Base-by-base conservation (phyloP, 2,797 vertebrate species). In the Artibeus lituratus region DNA sequence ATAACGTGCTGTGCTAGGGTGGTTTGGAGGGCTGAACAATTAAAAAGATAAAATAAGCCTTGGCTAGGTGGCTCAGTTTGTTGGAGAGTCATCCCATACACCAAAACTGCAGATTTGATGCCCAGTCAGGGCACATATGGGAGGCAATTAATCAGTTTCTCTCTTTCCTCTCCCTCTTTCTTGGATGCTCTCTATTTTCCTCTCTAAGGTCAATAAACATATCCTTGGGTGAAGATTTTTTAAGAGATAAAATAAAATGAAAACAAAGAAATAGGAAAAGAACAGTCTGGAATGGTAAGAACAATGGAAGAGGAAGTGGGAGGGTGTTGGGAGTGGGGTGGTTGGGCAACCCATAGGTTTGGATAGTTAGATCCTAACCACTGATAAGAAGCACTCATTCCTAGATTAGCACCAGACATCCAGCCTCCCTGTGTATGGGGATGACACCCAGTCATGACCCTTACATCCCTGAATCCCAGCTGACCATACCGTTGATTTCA, bases 261-360 rank as follows among this genome's bases (percentile, higher is more conserved):
- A 80, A 91, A 35, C 35, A 0, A 85, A 90, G 44, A 65, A 24
- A 21, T 9, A 15, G n/a, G 53, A 70, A 53, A 55, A 47, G 69
- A 44, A 12, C 8, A 4, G 19, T 5, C 53, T 49, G 72, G 47
- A 47, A 53, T 22, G 14, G 1, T 3, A 10, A 72, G 32, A 80
- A 37, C 16, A 72, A 15, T 4, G 21, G 47, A 12, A 62, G 49
- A 35, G 10, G 2, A 0, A 32, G 16, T n/a, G 32, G 44, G 26
- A 39, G 24, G 19, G 7, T 26, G 0, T 24, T 24, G 3, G 8
- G 16, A 44, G 32, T 0, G 8, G 35, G 19, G 1, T 19, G 11
- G 21, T 6, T 18, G 4, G 44, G 19, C 29, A 49, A 32, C 29
- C 21, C 10, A 1, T 55, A 16, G 4, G 49, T 55, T n/a, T 42